Evolutionary conservation across 30 jellyfish, hydroid and myxozoan genomes (phyloP), one percentile per base, ranked within the genome.

Genomic region (Hydractinia echinata): DNA sequence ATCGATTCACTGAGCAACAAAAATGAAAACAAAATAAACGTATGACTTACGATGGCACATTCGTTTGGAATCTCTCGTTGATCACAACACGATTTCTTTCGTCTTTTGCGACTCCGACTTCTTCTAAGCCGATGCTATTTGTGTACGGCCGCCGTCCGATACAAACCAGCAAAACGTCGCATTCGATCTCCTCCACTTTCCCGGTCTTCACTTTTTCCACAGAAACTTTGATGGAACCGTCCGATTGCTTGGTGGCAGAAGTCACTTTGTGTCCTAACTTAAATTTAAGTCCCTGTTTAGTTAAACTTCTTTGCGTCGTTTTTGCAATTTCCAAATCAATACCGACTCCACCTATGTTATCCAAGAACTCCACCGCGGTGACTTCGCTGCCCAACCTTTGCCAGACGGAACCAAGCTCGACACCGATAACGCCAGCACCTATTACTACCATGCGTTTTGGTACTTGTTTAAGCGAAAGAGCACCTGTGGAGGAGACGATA

Each of bases 341-440:
- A 19, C 97, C 97, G 51, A 86, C 84, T n/a, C 99, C 99, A 11
- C 99, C 99, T 74, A 95, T 83, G 81, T 89, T 82, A 68, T 78
- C 89, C 81, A 95, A 86, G 67, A 84, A 95, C 74, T 95, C 99
- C 39, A 95, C 94, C 4, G 97, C 97, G 3, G 97, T 89, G 39
- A 95, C 99, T 54, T 95, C 76, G 3, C 96, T 51, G 4, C 99
- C 99, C 49, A 95, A 86, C 52, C 99, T 76, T 54, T 85, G 95
- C 99, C 99, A 95, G 0, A 95, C 99, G 55, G 97, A 88, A 53
- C 99, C 99, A 79, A 95, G 92, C 68, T 95, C 99, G 30, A 95
- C 86, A 15, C 99, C 99, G 82, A 95, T 95, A 14, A 95, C 97
- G 5, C 99, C 99, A 81, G 97, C 99, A 14, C 99, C 99, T 61